Evolutionary conservation across 2,797 vertebrate species (phyloP).

Genomic region (Acanthornis magna): DNA sequence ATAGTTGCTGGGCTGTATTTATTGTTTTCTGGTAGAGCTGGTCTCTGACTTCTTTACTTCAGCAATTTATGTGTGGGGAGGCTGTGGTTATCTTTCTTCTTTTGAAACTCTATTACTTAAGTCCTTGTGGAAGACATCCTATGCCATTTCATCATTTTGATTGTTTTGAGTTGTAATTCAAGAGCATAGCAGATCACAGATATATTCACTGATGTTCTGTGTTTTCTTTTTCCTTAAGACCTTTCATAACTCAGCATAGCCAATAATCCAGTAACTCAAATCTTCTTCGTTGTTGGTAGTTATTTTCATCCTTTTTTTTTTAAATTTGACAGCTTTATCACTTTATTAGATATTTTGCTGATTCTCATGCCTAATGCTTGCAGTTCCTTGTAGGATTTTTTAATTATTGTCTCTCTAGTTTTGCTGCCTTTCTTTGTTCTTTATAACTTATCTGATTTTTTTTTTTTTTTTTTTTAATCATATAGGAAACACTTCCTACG

Average conservation of each 20-base stretch:
- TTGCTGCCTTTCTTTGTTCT: not conserved
- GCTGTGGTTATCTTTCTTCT: not conserved
- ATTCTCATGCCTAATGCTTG: not conserved
- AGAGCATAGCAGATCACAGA: not conserved
- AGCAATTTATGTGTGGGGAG: not conserved
- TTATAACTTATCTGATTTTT: not conserved
- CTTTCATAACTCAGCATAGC: not conserved
- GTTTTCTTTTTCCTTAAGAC: not conserved
- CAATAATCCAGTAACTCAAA: not conserved
- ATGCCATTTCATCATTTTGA: not conserved
- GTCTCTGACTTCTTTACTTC: not conserved
- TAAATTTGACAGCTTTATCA: not conserved
- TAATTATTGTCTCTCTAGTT: not conserved
- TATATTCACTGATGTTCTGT: not conserved
- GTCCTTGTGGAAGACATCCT: not conserved
- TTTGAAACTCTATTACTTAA: not conserved
- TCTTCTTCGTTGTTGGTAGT: not conserved
- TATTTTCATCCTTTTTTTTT: not conserved
- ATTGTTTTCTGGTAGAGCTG: not conserved
- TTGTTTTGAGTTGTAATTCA: not conserved
- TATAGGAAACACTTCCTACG: not conserved
- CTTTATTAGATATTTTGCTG: constrained; percentile 13
- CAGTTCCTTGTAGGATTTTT: not conserved
- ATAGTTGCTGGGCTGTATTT: not conserved
- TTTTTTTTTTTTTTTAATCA: not conserved